Percentiles rank a stretch among this genome's conserved stretches.
Conservation (phyloP, 2,888 invertebrate species). For the Agrilus cyanescens region DNA sequence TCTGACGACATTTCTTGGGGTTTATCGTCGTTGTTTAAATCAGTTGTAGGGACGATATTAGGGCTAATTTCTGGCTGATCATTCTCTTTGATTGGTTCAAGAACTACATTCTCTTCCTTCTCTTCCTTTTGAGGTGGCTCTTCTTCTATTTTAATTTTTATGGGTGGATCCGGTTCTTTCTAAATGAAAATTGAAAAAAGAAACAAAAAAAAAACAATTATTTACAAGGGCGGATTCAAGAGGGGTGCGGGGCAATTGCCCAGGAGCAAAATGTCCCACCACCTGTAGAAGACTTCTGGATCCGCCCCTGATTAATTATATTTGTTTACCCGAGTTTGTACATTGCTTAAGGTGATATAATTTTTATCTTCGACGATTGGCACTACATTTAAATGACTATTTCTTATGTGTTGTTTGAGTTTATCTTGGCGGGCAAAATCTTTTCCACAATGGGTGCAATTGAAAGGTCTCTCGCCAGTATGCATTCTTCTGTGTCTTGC, state of each 20-base stretch:
- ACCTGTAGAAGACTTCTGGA: neutral
- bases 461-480: conserved; percentile 59
- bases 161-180: no score
- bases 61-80: no score
- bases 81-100: no score
- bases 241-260: no score
- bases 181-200: neutral
- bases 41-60: no score
- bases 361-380: neutral
- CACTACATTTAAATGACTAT: conserved; percentile 39
- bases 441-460: conserved; percentile 55
- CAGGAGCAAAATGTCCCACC: no score
- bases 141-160: neutral
- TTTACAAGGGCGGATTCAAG: no score
- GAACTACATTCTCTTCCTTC: no score
- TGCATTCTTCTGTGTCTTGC: conserved; percentile 58
- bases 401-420: conserved; percentile 53
- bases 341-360: no score
- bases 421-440: conserved; percentile 63
- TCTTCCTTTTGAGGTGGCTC: neutral
- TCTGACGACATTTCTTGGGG: conserved; percentile 17
- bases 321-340: neutral
- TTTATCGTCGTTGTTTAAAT: no score
- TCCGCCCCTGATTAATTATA: neutral
- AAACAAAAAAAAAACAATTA: neutral